Conservation (phyloP, 2,113 vertebrate species). For the Indri indri region DNA sequence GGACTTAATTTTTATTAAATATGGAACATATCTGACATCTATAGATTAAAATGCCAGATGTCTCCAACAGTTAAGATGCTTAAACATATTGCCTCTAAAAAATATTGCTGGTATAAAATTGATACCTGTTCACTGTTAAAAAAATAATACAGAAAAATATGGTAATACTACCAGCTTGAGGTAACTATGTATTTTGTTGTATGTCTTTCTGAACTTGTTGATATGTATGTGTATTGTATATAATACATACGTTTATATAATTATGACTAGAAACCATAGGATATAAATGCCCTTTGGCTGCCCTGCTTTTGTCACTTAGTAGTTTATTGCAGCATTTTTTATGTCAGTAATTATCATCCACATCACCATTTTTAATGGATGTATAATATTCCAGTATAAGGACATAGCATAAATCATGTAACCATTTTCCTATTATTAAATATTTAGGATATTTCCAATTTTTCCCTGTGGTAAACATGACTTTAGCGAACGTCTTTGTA, state of each 20-base stretch:
- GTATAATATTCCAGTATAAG: neutral
- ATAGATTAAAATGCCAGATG: neutral
- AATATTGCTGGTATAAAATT: constrained; percentile 18
- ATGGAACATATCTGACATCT: neutral
- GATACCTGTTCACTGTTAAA: neutral
- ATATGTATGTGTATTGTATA: neutral
- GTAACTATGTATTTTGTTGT: constrained; percentile 20
- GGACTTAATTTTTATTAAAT: constrained; percentile 46
- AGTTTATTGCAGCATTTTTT: neutral
- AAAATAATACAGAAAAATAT: neutral
- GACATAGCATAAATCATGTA: neutral
- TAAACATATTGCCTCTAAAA: neutral
- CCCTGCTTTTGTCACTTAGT: neutral
- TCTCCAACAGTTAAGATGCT: neutral
- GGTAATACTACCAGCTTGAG: neutral
- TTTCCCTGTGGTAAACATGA: neutral
- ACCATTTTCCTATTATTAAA: neutral
- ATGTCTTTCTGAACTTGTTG: neutral
- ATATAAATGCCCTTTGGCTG: neutral
- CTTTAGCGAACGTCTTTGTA: neutral
- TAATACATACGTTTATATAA: neutral
- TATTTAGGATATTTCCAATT: neutral
- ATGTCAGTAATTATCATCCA: neutral
- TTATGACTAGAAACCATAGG: neutral
- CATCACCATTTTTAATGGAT: neutral